Percentiles rank a stretch among this genome's conserved stretches.
These are phyloP conservation scores for Cosmia trapezina DNA, from an alignment of 2,888 invertebrate genomes.

Conservation along the genomic window DNA sequence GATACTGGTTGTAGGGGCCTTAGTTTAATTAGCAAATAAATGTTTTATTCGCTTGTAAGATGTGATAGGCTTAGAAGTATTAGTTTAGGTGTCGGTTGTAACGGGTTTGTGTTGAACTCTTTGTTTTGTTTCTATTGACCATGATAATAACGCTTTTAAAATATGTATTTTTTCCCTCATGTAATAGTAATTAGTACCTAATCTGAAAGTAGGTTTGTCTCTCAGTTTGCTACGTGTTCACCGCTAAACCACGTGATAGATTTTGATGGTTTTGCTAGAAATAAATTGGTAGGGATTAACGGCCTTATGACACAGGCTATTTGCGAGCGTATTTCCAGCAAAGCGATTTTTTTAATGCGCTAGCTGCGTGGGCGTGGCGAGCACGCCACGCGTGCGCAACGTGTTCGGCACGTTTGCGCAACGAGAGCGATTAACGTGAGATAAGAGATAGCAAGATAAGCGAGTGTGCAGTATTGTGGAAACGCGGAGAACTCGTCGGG, in stretches of 20 bases:
- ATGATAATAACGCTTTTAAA: background rate
- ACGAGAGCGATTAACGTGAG: background rate
- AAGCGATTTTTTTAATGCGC: background rate
- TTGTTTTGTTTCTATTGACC: background rate
- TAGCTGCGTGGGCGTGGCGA: background rate
- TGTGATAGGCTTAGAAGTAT: slow-evolving; percentile 22
- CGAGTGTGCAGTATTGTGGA: background rate
- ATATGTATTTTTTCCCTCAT: background rate
- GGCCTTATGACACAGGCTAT: background rate
- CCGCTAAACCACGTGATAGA: background rate
- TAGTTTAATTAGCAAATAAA: slow-evolving; percentile 34
- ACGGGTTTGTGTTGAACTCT: background rate
- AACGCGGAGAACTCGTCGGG: background rate
- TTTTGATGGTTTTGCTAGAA: background rate
- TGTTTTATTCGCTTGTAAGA: slow-evolving; percentile 10
- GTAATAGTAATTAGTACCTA: background rate
- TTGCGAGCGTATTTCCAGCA: background rate
- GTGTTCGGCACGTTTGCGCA: background rate
- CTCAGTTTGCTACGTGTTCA: background rate
- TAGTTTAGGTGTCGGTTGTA: slow-evolving; percentile 5
- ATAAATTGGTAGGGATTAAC: background rate
- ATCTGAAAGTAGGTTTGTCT: background rate
- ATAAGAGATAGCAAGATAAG: background rate
- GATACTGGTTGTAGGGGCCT: slow-evolving; percentile 34
- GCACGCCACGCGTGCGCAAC: background rate